Conservation (phyloP, 2,888 invertebrate species). For the Dermolepida albohirtum region DNA sequence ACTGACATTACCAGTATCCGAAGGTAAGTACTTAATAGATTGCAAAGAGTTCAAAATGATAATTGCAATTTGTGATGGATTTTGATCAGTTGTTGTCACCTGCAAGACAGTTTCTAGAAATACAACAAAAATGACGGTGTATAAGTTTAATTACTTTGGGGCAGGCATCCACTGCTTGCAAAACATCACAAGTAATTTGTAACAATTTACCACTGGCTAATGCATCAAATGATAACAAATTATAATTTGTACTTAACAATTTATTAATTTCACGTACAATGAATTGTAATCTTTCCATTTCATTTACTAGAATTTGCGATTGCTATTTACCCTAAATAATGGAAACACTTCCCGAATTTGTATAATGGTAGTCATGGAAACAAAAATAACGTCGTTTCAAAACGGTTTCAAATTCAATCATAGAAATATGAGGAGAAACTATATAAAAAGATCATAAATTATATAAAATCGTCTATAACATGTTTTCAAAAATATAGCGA, state of each 20-base stretch:
- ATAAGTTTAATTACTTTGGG: conserved; percentile 67
- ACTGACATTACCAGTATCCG: conserved; percentile 36
- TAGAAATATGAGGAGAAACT: no score
- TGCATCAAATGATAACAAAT: conserved; percentile 87
- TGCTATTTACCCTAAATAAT: no score
- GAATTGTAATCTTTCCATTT: conserved; percentile 72
- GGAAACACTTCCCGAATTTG: no score
- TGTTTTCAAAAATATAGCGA: no score
- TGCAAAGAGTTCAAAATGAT: conserved; percentile 49
- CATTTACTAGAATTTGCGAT: no score
- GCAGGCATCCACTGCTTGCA: conserved; percentile 77
- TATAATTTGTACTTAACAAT: conserved; percentile 78
- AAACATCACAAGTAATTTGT: conserved; percentile 82
- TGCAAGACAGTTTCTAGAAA: conserved; percentile 31
- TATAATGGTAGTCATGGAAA: no score
- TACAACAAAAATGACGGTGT: background rate
- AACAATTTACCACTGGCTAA: conserved; percentile 80
- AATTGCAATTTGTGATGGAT: conserved; percentile 47
- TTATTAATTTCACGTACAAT: conserved; percentile 81
- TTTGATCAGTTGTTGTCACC: conserved; percentile 48
- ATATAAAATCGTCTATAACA: no score
- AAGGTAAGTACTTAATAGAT: conserved; percentile 51
- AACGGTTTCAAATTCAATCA: no score
- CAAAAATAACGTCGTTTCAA: no score
- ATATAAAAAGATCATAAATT: no score